phyloP scores from a whole-genome alignment of 2,888 invertebrate species.

The Eupithecia subfuscata region DNA sequence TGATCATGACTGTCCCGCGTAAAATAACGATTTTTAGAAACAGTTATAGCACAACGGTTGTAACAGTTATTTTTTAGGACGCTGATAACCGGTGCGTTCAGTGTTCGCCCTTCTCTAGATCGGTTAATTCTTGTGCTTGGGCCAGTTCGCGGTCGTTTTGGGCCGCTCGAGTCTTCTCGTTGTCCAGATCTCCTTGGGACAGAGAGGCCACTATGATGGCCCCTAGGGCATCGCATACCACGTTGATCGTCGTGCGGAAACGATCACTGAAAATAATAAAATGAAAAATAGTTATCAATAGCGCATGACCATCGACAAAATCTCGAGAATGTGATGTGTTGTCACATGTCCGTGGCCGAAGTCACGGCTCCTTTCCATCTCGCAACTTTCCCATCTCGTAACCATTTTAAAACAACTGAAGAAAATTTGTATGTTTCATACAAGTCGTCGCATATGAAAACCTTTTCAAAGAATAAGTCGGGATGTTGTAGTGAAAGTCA shows the following conservation, averaged over 20 bases:
- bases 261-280: conserved; percentile 85
- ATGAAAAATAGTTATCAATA: too few relatives aligned
- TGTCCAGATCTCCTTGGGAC: conserved; percentile 88
- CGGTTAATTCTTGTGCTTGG: conserved; percentile 87
- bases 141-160: conserved; percentile 77
- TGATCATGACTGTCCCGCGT: conserved; percentile 47
- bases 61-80: conserved; percentile 36
- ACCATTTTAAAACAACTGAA: too few relatives aligned
- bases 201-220: conserved; percentile 95
- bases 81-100: conserved; percentile 51
- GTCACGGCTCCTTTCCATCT: too few relatives aligned
- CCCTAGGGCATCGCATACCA: conserved; percentile 97
- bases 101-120: conserved; percentile 82
- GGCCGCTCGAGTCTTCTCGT: conserved; percentile 67
- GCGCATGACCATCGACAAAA: neutral
- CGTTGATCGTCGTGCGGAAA: conserved; percentile 95
- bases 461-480: too few relatives aligned
- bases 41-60: conserved; percentile 58
- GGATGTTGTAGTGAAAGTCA: too few relatives aligned
- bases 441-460: too few relatives aligned
- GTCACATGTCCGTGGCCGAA: neutral
- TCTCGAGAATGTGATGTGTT: neutral
- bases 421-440: too few relatives aligned
- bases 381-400: too few relatives aligned
- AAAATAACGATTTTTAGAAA: conserved; percentile 51